Evolutionary conservation across 2,113 vertebrate species (phyloP).

Genomic region (Dipodomys merriami): DNA sequence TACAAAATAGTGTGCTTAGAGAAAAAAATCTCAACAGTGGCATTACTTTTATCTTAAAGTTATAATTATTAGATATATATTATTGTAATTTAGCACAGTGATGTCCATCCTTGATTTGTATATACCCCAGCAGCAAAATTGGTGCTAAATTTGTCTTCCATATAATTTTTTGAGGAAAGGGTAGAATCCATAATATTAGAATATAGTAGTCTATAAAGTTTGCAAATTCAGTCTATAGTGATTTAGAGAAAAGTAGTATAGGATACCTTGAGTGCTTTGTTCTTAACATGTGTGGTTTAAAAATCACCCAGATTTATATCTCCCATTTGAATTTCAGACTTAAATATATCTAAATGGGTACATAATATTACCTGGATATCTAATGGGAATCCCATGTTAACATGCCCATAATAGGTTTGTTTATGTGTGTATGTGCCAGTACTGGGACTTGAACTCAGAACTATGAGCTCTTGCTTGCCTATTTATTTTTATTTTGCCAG

Average conservation of each 20-base stretch:
- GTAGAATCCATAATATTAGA: conserved; percentile 38
- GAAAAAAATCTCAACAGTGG: conserved; percentile 9
- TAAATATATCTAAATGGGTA: neutral
- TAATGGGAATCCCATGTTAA: neutral
- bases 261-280: neutral
- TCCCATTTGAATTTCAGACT: neutral
- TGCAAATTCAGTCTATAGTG: neutral
- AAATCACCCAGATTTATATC: neutral
- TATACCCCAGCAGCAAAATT: neutral
- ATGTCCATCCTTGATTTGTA: conserved; percentile 43
- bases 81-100: conserved; percentile 11
- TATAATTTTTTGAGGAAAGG: conserved; percentile 37
- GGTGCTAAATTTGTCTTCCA: neutral
- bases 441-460: too few species aligned
- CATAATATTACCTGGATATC: neutral
- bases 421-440: too few species aligned
- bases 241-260: conserved; percentile 14
- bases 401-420: neutral
- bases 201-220: neutral
- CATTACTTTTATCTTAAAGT: conserved; percentile 4
- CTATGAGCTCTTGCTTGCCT: too few species aligned
- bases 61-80: conserved; percentile 24
- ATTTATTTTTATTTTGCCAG: too few species aligned
- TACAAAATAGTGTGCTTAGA: conserved; percentile 35
- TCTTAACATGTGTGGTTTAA: conserved; percentile 5